These are phyloP conservation scores for Danio albolineatus DNA, from an alignment of 2,797 vertebrate genomes.

Conservation along the genomic window DNA sequence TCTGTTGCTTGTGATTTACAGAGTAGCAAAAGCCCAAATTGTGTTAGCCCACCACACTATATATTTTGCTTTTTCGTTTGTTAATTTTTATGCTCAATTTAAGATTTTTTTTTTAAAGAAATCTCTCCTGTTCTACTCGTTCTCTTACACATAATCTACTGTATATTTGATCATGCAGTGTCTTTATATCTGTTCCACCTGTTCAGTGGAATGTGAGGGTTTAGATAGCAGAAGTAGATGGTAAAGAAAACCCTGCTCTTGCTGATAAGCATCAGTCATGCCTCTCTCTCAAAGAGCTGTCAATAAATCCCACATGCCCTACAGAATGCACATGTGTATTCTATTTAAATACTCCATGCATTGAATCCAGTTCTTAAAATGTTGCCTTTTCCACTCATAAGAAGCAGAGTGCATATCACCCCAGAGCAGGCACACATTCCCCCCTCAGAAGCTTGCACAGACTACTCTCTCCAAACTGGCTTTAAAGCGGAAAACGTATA, in stretches of 20 bases:
- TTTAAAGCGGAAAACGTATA: constrained; percentile 8
- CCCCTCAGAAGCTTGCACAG: not conserved
- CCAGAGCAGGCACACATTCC: not conserved
- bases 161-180: constrained; percentile 1
- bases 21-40: not conserved
- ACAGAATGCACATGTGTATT: constrained; percentile 21
- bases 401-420: constrained; percentile 5
- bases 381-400: constrained; percentile 21
- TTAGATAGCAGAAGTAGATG: not conserved
- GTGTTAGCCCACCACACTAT: not conserved
- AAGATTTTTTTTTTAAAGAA: too few relatives aligned
- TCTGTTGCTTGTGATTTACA: not conserved
- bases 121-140: too few relatives aligned
- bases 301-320: not conserved
- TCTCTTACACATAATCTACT: not conserved
- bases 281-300: constrained; percentile 6
- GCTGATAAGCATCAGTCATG: not conserved
- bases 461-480: constrained; percentile 9
- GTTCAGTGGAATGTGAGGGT: not conserved
- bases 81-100: constrained; percentile 5
- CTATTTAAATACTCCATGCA: constrained; percentile 7
- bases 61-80: not conserved
- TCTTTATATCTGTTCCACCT: not conserved
- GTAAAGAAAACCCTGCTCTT: not conserved
- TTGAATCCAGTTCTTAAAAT: constrained; percentile 15